Evolutionary conservation across 2,113 vertebrate genomes (phyloP), one percentile per base, ranked within the genome.

Genomic region (Austrofundulus limnaeus): DNA sequence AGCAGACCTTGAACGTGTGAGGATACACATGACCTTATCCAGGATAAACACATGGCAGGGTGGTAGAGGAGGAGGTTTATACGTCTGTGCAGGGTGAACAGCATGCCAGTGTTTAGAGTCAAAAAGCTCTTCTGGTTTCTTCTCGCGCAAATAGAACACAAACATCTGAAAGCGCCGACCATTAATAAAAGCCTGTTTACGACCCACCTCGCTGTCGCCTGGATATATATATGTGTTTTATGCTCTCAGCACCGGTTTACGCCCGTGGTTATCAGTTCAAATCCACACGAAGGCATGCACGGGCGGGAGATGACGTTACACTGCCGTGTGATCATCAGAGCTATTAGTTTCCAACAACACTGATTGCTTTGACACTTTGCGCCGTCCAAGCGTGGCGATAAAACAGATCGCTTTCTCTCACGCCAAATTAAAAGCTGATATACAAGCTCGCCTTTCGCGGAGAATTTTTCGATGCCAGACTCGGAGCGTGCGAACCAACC

Each of bases 121-220:
- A 28, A 7, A 28, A 28, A 3, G 7, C 25, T 28, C 25, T 77
- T 69, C 48, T 19, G 54, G 50, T 52, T 37, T 66, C 70, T 39
- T 51, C 23, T 43, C 47, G 16, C 68, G 74, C 64, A 80, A 78
- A 71, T 24, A 54, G 65, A 73, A 80, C 52, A 25, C 70, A 41
- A 43, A 77, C 78, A 82, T 82, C 69, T 70, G 61, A 83, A 80
- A 70, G 61, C 0, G 28, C 10, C 4, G 6, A 47, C 83, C 83
- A 82, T 87, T 86, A 87, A 85, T 88, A 88, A 70, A n/a, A 71
- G 80, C 45, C 60, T 56, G 81, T 88, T 90, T 89, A 87, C 65
- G 70, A 89, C 78, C 57, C 72, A 28, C 61, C 25, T 37, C 64
- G 24, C 61, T 25, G 61, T 50, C 39, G 71, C 70, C 84, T 72